Evolutionary conservation across 2,888 invertebrate species (phyloP), one percentile per base, ranked within the genome.

Genomic region (Dynastes grantii): DNA sequence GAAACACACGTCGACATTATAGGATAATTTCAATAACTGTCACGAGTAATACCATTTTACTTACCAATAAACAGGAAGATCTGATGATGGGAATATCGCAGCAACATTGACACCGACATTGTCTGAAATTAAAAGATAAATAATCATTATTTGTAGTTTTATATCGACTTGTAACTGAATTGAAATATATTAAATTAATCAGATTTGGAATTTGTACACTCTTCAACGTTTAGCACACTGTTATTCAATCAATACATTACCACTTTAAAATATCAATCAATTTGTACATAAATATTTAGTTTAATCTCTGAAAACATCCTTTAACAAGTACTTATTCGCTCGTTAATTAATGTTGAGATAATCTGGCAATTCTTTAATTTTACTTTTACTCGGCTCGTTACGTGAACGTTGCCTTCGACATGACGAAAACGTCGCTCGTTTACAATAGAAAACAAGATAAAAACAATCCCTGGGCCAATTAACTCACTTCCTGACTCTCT

Each of bases 51-150:
- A 53, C n/a, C 2, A 16, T 53, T 53, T 53, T 80, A 93, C 95
- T 95, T 91, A 98, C 98, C 97, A 85, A 99, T 99, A 88, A 99
- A 99, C 81, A 99, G 94, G 90, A 99, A 99, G 87, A 99, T 99
- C 91, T 99, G 99, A 89, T 99, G 99, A 90, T 99, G 99, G 11
- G 99, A 99, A 90, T 99, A 99, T 73, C 99, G 94, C 84, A 99
- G 91, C 84, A 99, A 90, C 96, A 99, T 98, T 63, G 99, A 99
- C 85, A 98, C 98, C 65, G 98, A 97, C 82, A 99, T 95, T 40
- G 99, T 99, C 99, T 99, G 94, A 79, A 95, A 94, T 87, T 90
- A 85, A 86, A 85, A 86, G 80, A 78, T 82, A 81, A 81, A 70
- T 49, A 9, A 40, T 55, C 22, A 22, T 16, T 53, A 53, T 53